Evolutionary conservation across 2,888 invertebrate genomes (phyloP).

Genomic region (Neoitamus cyanurus): DNA sequence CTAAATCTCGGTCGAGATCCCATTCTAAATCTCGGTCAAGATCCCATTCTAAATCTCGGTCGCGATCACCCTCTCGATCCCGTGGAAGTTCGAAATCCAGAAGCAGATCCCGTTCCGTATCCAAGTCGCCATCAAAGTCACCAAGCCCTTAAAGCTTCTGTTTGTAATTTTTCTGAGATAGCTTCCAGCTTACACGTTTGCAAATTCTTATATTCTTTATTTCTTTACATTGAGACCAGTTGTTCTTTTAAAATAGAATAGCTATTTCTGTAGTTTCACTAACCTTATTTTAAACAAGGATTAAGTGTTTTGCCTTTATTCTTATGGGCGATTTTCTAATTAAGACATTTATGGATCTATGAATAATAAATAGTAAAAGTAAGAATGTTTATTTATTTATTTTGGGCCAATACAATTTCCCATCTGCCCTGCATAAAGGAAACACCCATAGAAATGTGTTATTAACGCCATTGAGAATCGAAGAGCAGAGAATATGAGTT

Average conservation of each 20-base stretch:
- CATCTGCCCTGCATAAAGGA: too few species aligned
- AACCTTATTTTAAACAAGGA: background rate
- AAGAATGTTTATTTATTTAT: too few species aligned
- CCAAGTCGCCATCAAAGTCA: slow-evolving; percentile 48
- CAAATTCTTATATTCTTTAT: background rate
- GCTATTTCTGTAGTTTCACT: background rate
- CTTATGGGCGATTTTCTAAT: background rate
- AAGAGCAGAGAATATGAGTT: too few species aligned
- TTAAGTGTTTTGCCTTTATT: background rate
- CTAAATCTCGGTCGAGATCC: slow-evolving; percentile 61
- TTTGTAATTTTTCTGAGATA: background rate
- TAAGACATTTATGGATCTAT: background rate
- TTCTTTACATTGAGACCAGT: background rate
- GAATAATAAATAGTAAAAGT: background rate
- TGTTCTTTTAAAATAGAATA: background rate
- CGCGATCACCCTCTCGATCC: slow-evolving; percentile 2
- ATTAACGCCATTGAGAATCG: too few species aligned
- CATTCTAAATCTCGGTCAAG: slow-evolving; percentile 59
- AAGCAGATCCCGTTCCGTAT: background rate
- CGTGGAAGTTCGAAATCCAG: background rate
- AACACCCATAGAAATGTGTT: too few species aligned
- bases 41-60: slow-evolving; percentile 48
- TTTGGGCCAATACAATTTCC: too few species aligned
- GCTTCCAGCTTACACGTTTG: background rate
- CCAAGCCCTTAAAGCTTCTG: background rate